Percentiles rank a stretch among this genome's conserved stretches.
Conservation (phyloP, 1,140 invertebrate genomes). For the Calycopis cecrops region DNA sequence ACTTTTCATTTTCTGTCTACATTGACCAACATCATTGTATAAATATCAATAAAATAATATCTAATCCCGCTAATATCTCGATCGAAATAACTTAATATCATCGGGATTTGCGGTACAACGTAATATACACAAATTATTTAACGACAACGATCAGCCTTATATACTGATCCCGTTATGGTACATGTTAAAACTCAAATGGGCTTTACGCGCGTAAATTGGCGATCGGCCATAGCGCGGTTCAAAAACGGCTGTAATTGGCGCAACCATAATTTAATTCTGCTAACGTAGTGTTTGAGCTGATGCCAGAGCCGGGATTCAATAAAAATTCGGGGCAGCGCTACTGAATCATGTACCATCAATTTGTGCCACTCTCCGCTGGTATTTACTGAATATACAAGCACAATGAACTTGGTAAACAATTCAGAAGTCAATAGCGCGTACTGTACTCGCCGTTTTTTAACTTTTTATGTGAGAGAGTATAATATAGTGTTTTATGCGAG, state of each 20-base stretch:
- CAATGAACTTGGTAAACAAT: too few relatives aligned
- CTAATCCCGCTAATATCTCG: not conserved
- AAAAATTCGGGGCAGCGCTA: slow-evolving; percentile 42
- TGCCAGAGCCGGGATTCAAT: slow-evolving; percentile 58
- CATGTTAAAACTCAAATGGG: slow-evolving; percentile 38
- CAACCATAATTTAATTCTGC: slow-evolving; percentile 63
- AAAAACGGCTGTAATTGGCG: slow-evolving; percentile 62
- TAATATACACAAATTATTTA: slow-evolving; percentile 31
- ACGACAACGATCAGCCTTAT: slow-evolving; percentile 32
- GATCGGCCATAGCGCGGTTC: slow-evolving; percentile 52
- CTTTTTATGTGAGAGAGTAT: too few relatives aligned
- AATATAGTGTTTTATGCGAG: too few relatives aligned
- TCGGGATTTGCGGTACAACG: slow-evolving; percentile 12
- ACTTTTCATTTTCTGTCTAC: too few relatives aligned
- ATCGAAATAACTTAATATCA: slow-evolving; percentile 2
- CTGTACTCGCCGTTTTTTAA: too few relatives aligned
- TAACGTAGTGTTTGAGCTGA: slow-evolving; percentile 60
- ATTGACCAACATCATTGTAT: too few relatives aligned
- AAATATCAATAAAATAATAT: too few relatives aligned
- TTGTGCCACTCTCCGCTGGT: slow-evolving; percentile 19
- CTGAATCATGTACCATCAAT: slow-evolving; percentile 44
- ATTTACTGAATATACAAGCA: slow-evolving; percentile 1
- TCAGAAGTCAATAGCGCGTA: too few relatives aligned
- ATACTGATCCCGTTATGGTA: slow-evolving; percentile 25
- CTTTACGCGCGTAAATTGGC: slow-evolving; percentile 51